These are phyloP conservation scores for Alauda arvensis DNA, from an alignment of 2,797 vertebrate species.

Conservation along the genomic window DNA sequence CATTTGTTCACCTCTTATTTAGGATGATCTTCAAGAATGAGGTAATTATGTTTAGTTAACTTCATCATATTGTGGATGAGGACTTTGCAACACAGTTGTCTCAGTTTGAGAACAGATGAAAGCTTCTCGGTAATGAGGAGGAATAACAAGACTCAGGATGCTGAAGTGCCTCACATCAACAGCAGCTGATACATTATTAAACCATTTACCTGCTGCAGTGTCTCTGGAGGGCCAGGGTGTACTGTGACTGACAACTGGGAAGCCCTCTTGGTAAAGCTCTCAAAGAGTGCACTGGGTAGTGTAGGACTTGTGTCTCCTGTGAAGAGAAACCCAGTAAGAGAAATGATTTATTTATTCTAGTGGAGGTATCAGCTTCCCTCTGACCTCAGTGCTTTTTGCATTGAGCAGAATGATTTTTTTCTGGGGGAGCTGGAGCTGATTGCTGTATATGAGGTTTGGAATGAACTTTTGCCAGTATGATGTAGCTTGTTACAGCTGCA, in stretches of 20 bases:
- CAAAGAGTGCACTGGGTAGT: constrained; percentile 11
- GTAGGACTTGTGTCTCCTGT: constrained; percentile 15
- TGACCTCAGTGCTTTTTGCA: constrained; percentile 20
- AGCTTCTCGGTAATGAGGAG: constrained; percentile 41
- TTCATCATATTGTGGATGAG: not conserved
- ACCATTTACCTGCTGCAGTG: constrained; percentile 40
- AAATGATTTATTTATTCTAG: constrained; percentile 23
- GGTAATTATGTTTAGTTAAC: not conserved
- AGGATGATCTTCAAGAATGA: not conserved
- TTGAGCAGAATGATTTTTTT: not conserved
- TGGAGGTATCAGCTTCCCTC: not conserved
- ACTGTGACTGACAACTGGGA: constrained; percentile 53
- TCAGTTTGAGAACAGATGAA: constrained; percentile 48
- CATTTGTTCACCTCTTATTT: not conserved
- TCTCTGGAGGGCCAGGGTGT: constrained; percentile 42
- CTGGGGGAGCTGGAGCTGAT: not conserved
- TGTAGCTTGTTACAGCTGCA: not conserved
- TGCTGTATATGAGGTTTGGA: not conserved
- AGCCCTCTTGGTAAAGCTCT: constrained; percentile 33
- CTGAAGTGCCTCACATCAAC: constrained; percentile 30
- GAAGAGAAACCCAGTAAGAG: constrained; percentile 9
- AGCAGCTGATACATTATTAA: constrained; percentile 69
- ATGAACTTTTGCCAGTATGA: not conserved
- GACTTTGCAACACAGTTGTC: not conserved
- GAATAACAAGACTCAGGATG: constrained; percentile 47